Evolutionary conservation across 2,888 invertebrate species (phyloP).

Genomic region (Drosophila gaucha): DNA sequence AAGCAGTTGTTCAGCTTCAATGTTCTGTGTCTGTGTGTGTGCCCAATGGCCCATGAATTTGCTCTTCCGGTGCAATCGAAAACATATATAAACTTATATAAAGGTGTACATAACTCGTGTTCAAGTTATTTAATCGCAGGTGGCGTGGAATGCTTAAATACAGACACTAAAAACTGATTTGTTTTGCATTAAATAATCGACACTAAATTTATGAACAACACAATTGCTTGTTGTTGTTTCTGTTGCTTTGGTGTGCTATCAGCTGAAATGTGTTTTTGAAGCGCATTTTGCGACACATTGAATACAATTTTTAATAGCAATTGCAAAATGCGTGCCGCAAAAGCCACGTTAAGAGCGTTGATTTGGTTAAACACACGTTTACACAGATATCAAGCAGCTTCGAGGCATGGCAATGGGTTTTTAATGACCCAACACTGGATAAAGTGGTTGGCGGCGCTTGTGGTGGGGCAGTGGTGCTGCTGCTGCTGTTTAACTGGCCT

Average conservation of each 20-base stretch:
- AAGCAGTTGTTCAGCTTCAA: not conserved
- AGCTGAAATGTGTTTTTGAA: conserved; percentile 36
- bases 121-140: conserved; percentile 7
- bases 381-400: conserved; percentile 30
- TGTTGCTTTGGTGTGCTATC: conserved; percentile 27
- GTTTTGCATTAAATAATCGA: conserved; percentile 31
- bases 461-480: not conserved
- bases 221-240: conserved; percentile 6
- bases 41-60: conserved; percentile 29
- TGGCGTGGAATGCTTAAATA: not conserved
- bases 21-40: not conserved
- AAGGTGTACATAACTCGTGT: not conserved
- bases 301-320: conserved; percentile 51
- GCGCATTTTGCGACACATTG: conserved; percentile 62
- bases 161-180: conserved; percentile 21
- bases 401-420: conserved; percentile 40
- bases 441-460: conserved; percentile 17
- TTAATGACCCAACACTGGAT: conserved; percentile 42
- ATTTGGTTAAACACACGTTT: conserved; percentile 53
- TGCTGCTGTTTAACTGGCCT: conserved; percentile 25
- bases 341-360: conserved; percentile 40
- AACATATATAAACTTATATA: not conserved
- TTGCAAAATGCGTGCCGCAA: conserved; percentile 73
- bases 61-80: conserved; percentile 24
- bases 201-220: conserved; percentile 44